These are phyloP conservation scores for Erinaceus europaeus DNA, from an alignment of 2,113 vertebrate genomes.

Conservation along the genomic window DNA sequence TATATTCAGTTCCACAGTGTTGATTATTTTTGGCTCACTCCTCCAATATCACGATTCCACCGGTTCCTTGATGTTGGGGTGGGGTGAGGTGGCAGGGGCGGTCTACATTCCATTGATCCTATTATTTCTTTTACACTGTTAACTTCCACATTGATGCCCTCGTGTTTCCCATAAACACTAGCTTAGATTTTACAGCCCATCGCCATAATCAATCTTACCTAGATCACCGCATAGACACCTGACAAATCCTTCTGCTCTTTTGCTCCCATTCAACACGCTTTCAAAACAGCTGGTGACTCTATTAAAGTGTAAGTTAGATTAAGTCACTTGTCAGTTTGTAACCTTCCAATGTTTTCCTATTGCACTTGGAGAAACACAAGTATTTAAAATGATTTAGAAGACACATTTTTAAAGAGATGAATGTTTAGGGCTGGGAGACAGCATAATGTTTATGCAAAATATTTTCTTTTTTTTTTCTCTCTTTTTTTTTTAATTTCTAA, in stretches of 20 bases:
- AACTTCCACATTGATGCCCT: neutral
- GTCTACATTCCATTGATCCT: neutral
- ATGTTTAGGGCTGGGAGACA: too few species aligned
- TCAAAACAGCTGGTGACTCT: neutral
- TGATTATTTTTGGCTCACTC: neutral
- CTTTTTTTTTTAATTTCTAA: too few species aligned
- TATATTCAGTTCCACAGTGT: neutral
- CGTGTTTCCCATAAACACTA: neutral
- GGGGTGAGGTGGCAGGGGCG: too few species aligned
- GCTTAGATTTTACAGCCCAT: neutral
- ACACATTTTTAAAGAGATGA: too few species aligned
- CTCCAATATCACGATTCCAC: neutral
- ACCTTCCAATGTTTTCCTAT: neutral
- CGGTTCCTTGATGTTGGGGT: neutral
- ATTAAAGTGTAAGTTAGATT: conserved; percentile 26
- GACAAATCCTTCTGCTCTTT: neutral
- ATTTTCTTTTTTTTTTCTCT: too few species aligned
- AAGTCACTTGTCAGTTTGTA: conserved; percentile 18
- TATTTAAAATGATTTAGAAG: neutral
- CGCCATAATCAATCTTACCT: neutral
- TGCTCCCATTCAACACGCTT: neutral
- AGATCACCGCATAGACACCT: neutral
- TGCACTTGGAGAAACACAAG: neutral
- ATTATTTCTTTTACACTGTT: neutral
- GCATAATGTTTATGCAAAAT: too few species aligned